A percentile compares a stretch with the other conserved stretches of the same genome.
phyloP scores from a whole-genome alignment of 2,113 vertebrate genomes.

The Oryzias javanicus region DNA sequence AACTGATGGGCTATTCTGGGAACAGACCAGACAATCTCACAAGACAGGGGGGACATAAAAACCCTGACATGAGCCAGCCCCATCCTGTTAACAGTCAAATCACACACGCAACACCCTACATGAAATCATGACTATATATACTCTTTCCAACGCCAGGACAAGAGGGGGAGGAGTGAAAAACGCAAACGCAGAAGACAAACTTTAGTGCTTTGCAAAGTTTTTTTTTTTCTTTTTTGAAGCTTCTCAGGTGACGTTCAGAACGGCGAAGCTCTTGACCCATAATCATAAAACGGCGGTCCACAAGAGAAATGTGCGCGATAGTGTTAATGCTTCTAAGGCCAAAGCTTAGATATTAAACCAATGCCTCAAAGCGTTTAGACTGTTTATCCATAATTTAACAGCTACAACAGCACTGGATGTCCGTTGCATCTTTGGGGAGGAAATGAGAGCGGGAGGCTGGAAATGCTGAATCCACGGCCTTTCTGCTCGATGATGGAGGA shows the following conservation, averaged over 20 bases:
- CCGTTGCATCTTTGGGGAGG: slow-evolving; percentile 70
- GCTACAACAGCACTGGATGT: slow-evolving; percentile 73
- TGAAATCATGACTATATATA: slow-evolving; percentile 69
- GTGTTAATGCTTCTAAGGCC: slow-evolving; percentile 64
- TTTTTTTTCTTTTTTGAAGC: slow-evolving; percentile 45
- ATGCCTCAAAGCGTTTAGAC: slow-evolving; percentile 79
- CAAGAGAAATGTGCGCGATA: slow-evolving; percentile 64
- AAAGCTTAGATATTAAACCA: slow-evolving; percentile 76
- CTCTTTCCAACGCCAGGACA: slow-evolving; percentile 51
- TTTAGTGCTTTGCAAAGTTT: slow-evolving; percentile 48
- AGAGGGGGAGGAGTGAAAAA: slow-evolving; percentile 17
- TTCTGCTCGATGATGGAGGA: slow-evolving; percentile 71
- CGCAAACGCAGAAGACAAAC: slow-evolving; percentile 29
- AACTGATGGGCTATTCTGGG: slow-evolving; percentile 79
- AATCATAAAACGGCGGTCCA: slow-evolving; percentile 64
- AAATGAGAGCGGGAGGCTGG: slow-evolving; percentile 57
- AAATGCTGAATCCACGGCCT: slow-evolving; percentile 74
- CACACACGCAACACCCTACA: slow-evolving; percentile 64
- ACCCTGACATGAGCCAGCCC: slow-evolving; percentile 71
- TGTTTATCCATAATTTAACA: slow-evolving; percentile 80
- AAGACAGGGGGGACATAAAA: slow-evolving; percentile 75
- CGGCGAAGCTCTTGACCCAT: slow-evolving; percentile 58
- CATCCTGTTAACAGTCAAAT: slow-evolving; percentile 75
- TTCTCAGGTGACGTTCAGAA: slow-evolving; percentile 59
- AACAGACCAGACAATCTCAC: slow-evolving; percentile 72